Evolutionary conservation across 2,888 invertebrate species (phyloP), one percentile per base, ranked within the genome.

Genomic region (Netelia virgata): DNA sequence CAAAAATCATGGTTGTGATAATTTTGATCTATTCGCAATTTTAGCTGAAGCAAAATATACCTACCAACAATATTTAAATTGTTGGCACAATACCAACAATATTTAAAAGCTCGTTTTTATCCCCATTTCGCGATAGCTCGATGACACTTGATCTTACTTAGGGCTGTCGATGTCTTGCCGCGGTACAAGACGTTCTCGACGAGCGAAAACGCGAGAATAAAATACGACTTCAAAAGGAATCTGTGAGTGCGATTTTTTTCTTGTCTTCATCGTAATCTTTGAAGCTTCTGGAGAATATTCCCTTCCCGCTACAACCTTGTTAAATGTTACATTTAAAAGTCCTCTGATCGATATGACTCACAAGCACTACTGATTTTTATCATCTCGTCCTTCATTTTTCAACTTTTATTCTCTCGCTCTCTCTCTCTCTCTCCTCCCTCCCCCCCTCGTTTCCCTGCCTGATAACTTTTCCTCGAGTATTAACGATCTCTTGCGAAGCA

Each of bases 211-310:
- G 91, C 88, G 89, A 59, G 82, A 91, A 91, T 88, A 87, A 89
- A 91, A 93, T 92, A 92, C 88, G 91, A 88, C 92, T 91, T 93
- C 92, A 92, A 93, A 93, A 91, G 91, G 86, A 88, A 92, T 92
- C 92, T 92, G 88, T 87, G 88, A 89, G 55, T 14, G 47, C 16
- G n/a, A 28, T 57, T 75, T 69, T 72, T 64, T 70, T 47, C 43
- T 28, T 43, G 88, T 90, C 91, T 88, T 78, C 23, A 16, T 66
- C 50, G 5, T 74, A 43, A 43, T 16, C 47, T 66, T 72, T 63
- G 47, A 57, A 16, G 41, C 28, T 77, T 53, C 8, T 50, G 18
- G 61, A 66, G 20, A 81, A 69, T 23, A n/a, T 14, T 47, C 47
- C 5, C 3, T 14, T 47, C 14, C 47, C 47, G 1, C 14, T 14